phyloP scores from a whole-genome alignment of 2,888 invertebrate species.

The Meiosimyza platycephala region DNA sequence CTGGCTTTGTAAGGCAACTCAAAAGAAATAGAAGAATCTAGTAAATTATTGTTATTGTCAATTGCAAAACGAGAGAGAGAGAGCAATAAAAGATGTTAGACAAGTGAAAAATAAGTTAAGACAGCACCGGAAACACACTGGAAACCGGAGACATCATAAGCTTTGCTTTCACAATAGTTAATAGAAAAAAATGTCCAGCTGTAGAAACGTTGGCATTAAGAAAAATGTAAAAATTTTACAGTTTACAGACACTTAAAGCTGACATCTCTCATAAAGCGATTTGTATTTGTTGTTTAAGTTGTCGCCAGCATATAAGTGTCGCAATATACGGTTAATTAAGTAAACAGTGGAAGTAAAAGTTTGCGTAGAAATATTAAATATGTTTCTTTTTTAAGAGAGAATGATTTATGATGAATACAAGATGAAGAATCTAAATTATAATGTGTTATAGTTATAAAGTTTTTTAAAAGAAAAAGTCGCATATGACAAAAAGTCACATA shows the following conservation, averaged over 20 bases:
- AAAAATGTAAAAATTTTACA: background rate
- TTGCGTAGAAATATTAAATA: background rate
- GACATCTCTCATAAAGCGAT: background rate
- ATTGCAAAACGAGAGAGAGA: background rate
- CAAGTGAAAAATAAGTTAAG: conserved; percentile 5
- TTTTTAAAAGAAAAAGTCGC: too few species aligned
- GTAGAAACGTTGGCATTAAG: background rate
- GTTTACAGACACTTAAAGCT: background rate
- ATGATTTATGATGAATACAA: too few species aligned
- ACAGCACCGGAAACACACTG: conserved; percentile 16
- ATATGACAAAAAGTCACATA: too few species aligned
- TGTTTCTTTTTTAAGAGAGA: too few species aligned
- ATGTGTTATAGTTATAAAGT: too few species aligned
- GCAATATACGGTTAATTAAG: background rate
- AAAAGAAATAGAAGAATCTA: background rate
- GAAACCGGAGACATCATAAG: conserved; percentile 15
- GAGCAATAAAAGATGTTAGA: background rate
- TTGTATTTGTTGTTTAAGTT: conserved; percentile 15
- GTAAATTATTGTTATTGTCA: conserved; percentile 21
- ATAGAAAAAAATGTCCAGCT: background rate
- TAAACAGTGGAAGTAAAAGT: background rate
- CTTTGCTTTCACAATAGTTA: background rate
- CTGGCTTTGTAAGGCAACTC: background rate
- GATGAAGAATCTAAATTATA: too few species aligned
- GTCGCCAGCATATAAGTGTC: conserved; percentile 1